These are phyloP conservation scores for Xanthorhoe spadicearia DNA, from an alignment of 2,888 invertebrate genomes.

Conservation along the genomic window DNA sequence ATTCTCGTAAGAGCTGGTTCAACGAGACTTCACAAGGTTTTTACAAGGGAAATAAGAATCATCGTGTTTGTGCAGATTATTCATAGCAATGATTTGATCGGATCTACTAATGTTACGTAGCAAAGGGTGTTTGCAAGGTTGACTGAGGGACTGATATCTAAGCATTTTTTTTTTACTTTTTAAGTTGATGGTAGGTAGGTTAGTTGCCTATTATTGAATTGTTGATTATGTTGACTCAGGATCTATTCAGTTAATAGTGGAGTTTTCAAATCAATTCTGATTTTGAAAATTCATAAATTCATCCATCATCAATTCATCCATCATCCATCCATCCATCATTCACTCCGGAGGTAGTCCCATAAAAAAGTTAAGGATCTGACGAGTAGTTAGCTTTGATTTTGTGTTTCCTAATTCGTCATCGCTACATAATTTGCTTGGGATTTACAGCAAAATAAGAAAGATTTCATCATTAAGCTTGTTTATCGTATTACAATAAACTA, in stretches of 20 bases:
- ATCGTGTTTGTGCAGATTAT: constrained; percentile 18
- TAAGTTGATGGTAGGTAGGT: too few species aligned
- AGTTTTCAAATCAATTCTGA: too few species aligned
- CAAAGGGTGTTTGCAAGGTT: not conserved
- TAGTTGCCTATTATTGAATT: too few species aligned
- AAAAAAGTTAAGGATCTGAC: too few species aligned
- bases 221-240: too few species aligned
- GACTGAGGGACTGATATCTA: not conserved
- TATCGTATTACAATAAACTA: not conserved
- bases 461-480: not conserved
- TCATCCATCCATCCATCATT: too few species aligned
- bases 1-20: constrained; percentile 42
- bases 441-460: not conserved
- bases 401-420: too few species aligned
- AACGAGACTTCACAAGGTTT: constrained; percentile 27
- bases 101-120: not conserved
- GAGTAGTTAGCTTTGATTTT: not conserved
- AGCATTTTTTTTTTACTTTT: not conserved
- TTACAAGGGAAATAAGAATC: constrained; percentile 28
- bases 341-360: too few species aligned
- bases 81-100: constrained; percentile 8
- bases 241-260: too few species aligned
- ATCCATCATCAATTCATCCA: too few species aligned
- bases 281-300: too few species aligned
- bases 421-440: not conserved